Percentiles rank a stretch among this genome's conserved stretches.
Evolutionary conservation across 2,797 vertebrate genomes (phyloP).

Genomic region (Crenuchus spilurus): DNA sequence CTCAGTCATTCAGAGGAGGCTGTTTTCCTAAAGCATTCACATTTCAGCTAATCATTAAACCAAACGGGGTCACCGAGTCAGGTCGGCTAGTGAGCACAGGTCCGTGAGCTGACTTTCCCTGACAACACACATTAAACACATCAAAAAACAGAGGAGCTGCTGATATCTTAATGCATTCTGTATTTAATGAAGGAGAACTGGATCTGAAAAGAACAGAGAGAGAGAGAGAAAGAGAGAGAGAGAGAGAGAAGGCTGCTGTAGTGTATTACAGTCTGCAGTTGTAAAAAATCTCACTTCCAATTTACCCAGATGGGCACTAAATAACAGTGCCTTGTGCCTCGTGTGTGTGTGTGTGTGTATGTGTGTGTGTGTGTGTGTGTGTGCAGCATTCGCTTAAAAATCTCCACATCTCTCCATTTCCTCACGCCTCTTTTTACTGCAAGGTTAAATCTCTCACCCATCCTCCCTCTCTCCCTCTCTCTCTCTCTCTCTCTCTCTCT

Average conservation of each 20-base stretch:
- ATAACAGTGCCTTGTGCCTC: background rate
- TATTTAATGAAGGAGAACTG: background rate
- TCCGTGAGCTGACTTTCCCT: conserved; percentile 22
- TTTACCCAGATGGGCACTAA: background rate
- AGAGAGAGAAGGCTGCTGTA: too few relatives aligned
- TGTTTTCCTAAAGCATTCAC: conserved; percentile 21
- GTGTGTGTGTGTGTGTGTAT: conserved; percentile 19
- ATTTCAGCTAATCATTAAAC: conserved; percentile 43
- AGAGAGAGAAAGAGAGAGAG: too few relatives aligned
- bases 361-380: conserved; percentile 31
- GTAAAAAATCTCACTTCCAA: conserved; percentile 5
- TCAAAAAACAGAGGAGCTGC: background rate
- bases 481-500: conserved; percentile 69
- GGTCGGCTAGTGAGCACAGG: conserved; percentile 20
- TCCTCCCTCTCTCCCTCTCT: conserved; percentile 50
- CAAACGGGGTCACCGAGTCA: conserved; percentile 17
- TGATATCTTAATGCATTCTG: background rate
- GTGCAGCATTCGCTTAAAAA: conserved; percentile 13
- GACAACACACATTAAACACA: conserved; percentile 15
- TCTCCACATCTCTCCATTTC: conserved; percentile 27
- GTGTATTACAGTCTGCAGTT: background rate
- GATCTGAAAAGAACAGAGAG: too few relatives aligned
- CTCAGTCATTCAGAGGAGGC: conserved; percentile 6
- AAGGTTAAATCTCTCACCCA: conserved; percentile 46
- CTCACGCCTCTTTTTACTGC: conserved; percentile 31